Base-by-base conservation (phyloP, 2,797 vertebrate genomes). In the Anolis apletophallus region DNA sequence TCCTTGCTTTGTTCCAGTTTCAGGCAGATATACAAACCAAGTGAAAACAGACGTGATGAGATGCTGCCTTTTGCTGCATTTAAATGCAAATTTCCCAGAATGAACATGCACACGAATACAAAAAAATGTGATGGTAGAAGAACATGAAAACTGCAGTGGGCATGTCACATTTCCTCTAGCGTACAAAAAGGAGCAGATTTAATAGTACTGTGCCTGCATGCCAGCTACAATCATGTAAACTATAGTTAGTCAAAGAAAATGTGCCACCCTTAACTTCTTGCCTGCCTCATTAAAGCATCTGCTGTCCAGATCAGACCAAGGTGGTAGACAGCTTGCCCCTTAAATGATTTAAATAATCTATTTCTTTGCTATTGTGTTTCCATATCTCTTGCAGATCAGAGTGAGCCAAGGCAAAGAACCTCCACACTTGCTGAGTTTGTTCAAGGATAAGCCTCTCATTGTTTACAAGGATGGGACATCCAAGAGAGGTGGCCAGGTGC, bases 361-460 rank as follows among this genome's bases (percentile, higher is more conserved):
- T 52, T 84, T 88, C 89, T 80, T 64, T 77, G 36, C 67, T 67
- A 9, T 85, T 90, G 11, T 23, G 9, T 90, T 91, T 81, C 61
- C 89, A 88, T 82, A 74, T 3, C 11, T 29, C 0, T 5, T 61
- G 59, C 92, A 98, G 98, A 96, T 98, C 72, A 95, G 98, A 85
- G 98, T 98, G 87, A 97, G 96, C 69, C 97, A 99, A 94, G 98
- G 98, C 76, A 99, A 99, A 95, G 98, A 99, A 85, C 98, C 98
- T 29, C 88, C 95, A 46, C 98, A 99, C 91, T 94, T 99, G 85
- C 94, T 98, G 84, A 97, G 97, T 90, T 94, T 99, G 91, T 99
- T 99, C 93, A 98, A 97, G 96, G 93, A 94, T 52, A 98, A 97
- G 55, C 98, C 98, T 0, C 97, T 99, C 80, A 94, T 98, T 86